Base-by-base conservation (phyloP, 1,140 invertebrate genomes). In the Leptinotarsa undecemlineata region DNA sequence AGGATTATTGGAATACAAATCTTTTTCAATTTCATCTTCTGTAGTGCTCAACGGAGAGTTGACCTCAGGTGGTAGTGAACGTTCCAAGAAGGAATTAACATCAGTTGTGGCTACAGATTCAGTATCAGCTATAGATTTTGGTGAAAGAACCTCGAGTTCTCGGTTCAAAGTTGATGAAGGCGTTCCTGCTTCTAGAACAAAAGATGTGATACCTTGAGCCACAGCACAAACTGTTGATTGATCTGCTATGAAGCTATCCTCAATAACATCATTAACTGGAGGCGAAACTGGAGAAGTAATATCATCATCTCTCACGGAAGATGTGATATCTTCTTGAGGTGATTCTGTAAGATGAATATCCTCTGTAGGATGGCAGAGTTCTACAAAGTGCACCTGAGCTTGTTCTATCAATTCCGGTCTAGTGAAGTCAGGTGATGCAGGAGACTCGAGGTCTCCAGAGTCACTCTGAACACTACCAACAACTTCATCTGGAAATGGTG, bases 321-420 rank as follows among this genome's bases (percentile, higher is more conserved):
- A 79, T 19, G 81, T 82, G 15, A 81, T 71, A 62, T 80, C 80
- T 47, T 82, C 81, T 20, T 75, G 26, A 6, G 78, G 78, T n/a
- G 73, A 74, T 21, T 74, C 76, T 47, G 74, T 57, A 57, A 4
- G 5, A 17, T 15, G 51, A 57, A 57, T 8, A 57, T 17, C 51
- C 2, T 57, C 51, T 17, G 51, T 57, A 15, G 73, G 71, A 4
- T 64, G 14, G 21, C 60, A 72, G 17, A 72, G 26, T 63, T 64
- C 71, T 20, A 48, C 71, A 23, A 72, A 72, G 20, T 42, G 71
- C 63, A 47, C 33, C 48, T 72, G 71, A n/a, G 71, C 71, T 33
- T 72, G 15, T 14, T 72, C 71, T n/a, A 72, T 61, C 42, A 64
- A 20, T 47, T 63, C 21, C 13, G 51, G 21, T 63, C 48, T 64